Percentiles rank a stretch among this genome's conserved stretches.
phyloP scores from a whole-genome alignment of 30 jellyfish, hydroid and myxozoan genomes.

The Hydractinia echinata region DNA sequence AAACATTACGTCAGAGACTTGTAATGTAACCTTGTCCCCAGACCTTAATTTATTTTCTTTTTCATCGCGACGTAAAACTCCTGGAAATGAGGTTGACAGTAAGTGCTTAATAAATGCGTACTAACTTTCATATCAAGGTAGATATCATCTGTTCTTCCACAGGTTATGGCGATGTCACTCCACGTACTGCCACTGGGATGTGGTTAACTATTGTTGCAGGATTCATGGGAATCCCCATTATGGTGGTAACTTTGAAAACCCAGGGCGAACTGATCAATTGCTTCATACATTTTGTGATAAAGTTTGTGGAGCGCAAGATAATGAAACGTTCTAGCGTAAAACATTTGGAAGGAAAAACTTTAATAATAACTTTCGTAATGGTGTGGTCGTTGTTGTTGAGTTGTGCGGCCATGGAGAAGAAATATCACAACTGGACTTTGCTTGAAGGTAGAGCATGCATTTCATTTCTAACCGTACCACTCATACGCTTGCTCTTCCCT shows the following conservation, averaged over 20 bases:
- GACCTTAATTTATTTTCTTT: too few relatives aligned
- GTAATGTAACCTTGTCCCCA: too few relatives aligned
- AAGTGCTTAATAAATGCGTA: too few relatives aligned
- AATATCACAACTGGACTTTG: background rate
- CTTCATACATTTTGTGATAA: background rate
- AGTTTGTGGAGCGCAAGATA: background rate
- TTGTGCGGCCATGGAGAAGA: background rate
- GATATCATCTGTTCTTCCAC: background rate
- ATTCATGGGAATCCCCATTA: conserved; percentile 3
- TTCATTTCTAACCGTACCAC: background rate
- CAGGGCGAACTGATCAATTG: conserved; percentile 9
- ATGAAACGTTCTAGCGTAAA: background rate
- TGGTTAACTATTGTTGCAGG: background rate
- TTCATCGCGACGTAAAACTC: too few relatives aligned
- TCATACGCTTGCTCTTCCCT: too few relatives aligned
- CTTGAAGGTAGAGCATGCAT: background rate
- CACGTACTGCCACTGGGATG: conserved; percentile 12
- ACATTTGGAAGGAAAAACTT: background rate
- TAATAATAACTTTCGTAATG: background rate
- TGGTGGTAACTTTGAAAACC: conserved; percentile 4
- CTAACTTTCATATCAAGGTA: background rate
- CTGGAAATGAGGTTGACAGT: too few relatives aligned
- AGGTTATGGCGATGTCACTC: conserved; percentile 19
- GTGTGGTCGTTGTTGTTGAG: background rate
- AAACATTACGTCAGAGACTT: too few relatives aligned